A percentile compares a stretch with the other conserved stretches of the same genome.
phyloP scores from a whole-genome alignment of 2,888 invertebrate genomes.

The Spatulosminthurus flaviceps region DNA sequence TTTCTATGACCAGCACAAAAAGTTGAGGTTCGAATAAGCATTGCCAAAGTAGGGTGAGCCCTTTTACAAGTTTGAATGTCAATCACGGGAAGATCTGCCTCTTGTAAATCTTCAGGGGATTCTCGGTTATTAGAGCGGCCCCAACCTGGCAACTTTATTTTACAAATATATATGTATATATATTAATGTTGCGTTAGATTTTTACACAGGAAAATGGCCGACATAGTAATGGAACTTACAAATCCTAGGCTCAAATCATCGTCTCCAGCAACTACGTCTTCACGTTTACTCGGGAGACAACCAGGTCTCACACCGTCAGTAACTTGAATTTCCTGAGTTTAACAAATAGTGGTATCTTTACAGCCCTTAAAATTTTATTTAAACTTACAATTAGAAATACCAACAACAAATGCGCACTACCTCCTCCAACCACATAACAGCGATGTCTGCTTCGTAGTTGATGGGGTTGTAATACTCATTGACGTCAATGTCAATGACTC shows the following conservation, averaged over 20 bases:
- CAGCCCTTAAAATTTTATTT: background rate
- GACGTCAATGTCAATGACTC: conserved; percentile 64
- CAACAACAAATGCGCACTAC: background rate
- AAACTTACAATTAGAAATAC: background rate
- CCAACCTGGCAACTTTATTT: conserved; percentile 62
- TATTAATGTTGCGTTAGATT: no score
- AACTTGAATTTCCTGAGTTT: conserved; percentile 55
- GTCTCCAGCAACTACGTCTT: conserved; percentile 42
- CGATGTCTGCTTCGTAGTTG: conserved; percentile 79
- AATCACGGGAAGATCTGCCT: conserved; percentile 69
- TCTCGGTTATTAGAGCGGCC: conserved; percentile 59
- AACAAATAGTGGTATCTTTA: background rate
- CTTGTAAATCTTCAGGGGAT: conserved; percentile 69
- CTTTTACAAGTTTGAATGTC: conserved; percentile 69
- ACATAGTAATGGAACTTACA: conserved; percentile 38
- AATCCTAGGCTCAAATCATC: conserved; percentile 48
- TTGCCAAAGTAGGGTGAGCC: conserved; percentile 68
- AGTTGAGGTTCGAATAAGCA: conserved; percentile 71
- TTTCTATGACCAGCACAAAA: conserved; percentile 74
- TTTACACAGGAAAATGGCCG: no score
- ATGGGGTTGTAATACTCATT: conserved; percentile 76
- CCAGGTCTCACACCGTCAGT: conserved; percentile 54
- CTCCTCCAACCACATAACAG: conserved; percentile 73
- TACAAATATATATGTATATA: no score
- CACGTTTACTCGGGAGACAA: conserved; percentile 54